A percentile compares a stretch with the other conserved stretches of the same genome.
Conservation (phyloP, 2,797 vertebrate species). For the Gallinago nigripennis region DNA sequence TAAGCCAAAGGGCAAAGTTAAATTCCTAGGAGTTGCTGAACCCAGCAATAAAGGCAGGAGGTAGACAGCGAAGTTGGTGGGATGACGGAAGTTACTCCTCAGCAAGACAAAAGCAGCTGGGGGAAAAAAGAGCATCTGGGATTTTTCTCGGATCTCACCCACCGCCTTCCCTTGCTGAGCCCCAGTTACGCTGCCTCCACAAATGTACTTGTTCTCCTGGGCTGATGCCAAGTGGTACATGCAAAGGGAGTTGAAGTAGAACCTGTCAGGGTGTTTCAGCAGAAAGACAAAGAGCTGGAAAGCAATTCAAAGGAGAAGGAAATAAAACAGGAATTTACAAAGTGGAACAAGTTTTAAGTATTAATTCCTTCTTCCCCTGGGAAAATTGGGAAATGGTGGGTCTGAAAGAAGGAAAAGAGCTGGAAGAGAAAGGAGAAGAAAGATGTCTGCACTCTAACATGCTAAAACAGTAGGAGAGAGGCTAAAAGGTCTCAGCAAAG, state of each 20-base stretch:
- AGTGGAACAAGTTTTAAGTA: neutral
- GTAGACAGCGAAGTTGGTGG: neutral
- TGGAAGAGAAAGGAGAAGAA: neutral
- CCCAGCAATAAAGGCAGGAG: neutral
- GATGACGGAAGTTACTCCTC: neutral
- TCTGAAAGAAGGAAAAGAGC: neutral
- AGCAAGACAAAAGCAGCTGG: neutral
- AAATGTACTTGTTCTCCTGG: neutral
- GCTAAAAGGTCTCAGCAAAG: neutral
- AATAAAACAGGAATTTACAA: neutral
- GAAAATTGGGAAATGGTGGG: neutral
- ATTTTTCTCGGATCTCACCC: neutral
- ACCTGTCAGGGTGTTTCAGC: neutral
- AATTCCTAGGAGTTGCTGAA: neutral
- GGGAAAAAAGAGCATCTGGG: neutral
- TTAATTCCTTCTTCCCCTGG: neutral
- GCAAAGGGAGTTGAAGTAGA: neutral
- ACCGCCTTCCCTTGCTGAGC: neutral
- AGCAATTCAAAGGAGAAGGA: neutral
- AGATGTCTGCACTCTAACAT: neutral
- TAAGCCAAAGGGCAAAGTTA: neutral
- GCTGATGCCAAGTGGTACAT: neutral
- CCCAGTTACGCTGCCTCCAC: neutral
- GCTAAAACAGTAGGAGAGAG: neutral
- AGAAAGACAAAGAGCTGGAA: neutral